These are phyloP conservation scores for Planiliza haematocheilus DNA, from an alignment of 2,113 vertebrate species.

Conservation along the genomic window DNA sequence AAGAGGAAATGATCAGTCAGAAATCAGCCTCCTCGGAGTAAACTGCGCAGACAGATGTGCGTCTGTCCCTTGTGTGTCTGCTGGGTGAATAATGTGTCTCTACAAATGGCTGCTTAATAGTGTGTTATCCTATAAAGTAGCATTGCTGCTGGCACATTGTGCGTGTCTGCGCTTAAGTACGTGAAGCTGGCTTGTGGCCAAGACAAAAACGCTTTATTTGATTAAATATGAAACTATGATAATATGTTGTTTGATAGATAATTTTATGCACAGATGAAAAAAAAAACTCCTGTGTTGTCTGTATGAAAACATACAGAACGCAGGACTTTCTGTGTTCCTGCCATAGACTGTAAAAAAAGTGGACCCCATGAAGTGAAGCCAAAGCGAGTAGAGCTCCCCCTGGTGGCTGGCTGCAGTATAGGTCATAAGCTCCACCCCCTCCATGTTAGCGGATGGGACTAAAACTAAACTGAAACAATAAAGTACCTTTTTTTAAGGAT, in stretches of 20 bases:
- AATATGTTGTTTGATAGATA: background rate
- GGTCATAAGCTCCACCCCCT: too few relatives aligned
- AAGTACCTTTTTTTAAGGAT: too few relatives aligned
- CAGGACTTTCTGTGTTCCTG: too few relatives aligned
- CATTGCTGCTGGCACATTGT: conserved; percentile 26
- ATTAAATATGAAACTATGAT: background rate
- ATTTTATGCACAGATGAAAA: too few relatives aligned
- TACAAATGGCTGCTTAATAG: conserved; percentile 46
- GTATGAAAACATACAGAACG: too few relatives aligned
- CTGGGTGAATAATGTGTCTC: conserved; percentile 41
- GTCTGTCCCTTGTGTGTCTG: conserved; percentile 44
- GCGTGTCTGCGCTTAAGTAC: conserved; percentile 3
- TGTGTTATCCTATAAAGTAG: conserved; percentile 50
- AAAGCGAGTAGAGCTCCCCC: too few relatives aligned
- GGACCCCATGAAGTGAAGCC: too few relatives aligned
- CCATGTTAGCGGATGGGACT: too few relatives aligned
- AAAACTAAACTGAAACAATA: too few relatives aligned
- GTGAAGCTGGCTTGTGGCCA: conserved; percentile 2
- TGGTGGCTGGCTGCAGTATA: too few relatives aligned
- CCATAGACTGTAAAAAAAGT: too few relatives aligned
- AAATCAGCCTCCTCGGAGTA: conserved; percentile 19
- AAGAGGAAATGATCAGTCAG: conserved; percentile 25
- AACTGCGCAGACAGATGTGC: conserved; percentile 55
- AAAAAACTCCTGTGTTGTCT: too few relatives aligned
- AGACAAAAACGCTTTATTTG: background rate